Percentiles rank a stretch among this genome's conserved stretches.
These are phyloP conservation scores for Sarcophaga bullata DNA, from an alignment of 1,140 invertebrate species.

Conservation along the genomic window DNA sequence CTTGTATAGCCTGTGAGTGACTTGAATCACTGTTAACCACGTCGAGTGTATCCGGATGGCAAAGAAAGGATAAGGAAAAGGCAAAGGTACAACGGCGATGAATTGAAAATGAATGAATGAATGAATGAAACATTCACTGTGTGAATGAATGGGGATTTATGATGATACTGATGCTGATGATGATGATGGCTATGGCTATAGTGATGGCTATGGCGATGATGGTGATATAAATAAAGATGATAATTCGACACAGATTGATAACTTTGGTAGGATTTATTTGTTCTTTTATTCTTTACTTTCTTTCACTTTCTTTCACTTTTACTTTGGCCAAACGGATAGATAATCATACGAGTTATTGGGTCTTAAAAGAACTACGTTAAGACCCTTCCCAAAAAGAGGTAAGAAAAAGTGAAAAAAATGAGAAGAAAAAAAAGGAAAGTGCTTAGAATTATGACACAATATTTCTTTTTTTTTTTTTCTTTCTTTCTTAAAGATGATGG, in stretches of 20 bases:
- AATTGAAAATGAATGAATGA: neutral
- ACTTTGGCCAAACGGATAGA: neutral
- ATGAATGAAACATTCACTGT: neutral
- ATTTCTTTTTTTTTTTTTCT: no score
- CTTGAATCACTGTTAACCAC: constrained; percentile 1
- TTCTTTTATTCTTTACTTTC: neutral
- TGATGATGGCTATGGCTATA: no score
- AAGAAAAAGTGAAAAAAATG: no score
- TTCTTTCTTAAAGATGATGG: constrained; percentile 35
- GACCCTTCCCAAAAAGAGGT: neutral
- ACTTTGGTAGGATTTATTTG: constrained; percentile 27
- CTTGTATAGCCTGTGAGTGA: neutral
- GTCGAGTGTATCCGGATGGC: neutral
- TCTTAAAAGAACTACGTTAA: neutral
- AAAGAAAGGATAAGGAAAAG: neutral
- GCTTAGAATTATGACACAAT: neutral
- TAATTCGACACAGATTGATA: constrained; percentile 41
- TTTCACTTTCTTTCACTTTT: constrained; percentile 18
- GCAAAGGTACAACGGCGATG: no score
- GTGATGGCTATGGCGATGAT: no score
- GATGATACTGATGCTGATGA: neutral
- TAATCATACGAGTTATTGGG: neutral
- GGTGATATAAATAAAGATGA: constrained; percentile 39
- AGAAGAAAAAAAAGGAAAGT: no score
- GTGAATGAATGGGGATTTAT: constrained; percentile 2